phyloP scores from a whole-genome alignment of 2,888 invertebrate genomes.

The Conchocele bisecta region DNA sequence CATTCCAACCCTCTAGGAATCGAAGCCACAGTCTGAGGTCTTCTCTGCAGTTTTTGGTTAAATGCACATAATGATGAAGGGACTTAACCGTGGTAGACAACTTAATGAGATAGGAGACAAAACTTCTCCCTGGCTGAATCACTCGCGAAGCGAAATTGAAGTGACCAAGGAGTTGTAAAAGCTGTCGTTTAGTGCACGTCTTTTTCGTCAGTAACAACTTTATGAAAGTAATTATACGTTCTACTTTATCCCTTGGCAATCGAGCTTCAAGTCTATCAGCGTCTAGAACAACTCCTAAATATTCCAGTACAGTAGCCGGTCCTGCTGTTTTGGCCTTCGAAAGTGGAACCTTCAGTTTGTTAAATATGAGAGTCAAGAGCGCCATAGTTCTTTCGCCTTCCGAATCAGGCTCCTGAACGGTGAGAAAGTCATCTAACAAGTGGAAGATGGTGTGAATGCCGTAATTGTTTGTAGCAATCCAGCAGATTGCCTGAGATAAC shows the following conservation, averaged over 20 bases:
- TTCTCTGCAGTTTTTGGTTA: no score
- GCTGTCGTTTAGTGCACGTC: slow-evolving; percentile 24
- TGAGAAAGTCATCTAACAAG: slow-evolving; percentile 49
- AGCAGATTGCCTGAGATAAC: slow-evolving; percentile 38
- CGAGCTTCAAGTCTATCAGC: slow-evolving; percentile 36
- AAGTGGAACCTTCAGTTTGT: slow-evolving; percentile 41
- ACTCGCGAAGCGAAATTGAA: slow-evolving; percentile 34
- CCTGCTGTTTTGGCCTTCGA: slow-evolving; percentile 43
- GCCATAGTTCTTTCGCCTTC: slow-evolving; percentile 47
- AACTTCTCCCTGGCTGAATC: slow-evolving; percentile 19
- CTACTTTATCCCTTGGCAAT: slow-evolving; percentile 38
- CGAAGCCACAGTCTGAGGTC: no score
- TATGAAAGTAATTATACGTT: slow-evolving; percentile 19
- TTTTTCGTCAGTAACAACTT: background rate
- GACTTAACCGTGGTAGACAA: slow-evolving; percentile 32
- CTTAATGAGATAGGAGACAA: slow-evolving; percentile 25
- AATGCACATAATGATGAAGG: no score
- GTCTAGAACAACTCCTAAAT: slow-evolving; percentile 52
- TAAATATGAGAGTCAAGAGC: slow-evolving; percentile 33
- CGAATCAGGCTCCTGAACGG: slow-evolving; percentile 14
- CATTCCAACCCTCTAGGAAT: no score
- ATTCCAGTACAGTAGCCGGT: slow-evolving; percentile 34
- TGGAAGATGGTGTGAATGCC: slow-evolving; percentile 29
- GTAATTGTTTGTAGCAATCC: slow-evolving; percentile 48
- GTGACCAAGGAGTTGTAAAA: slow-evolving; percentile 35